These are phyloP conservation scores for Drosophila sproati DNA, from an alignment of 1,140 invertebrate species.

Conservation along the genomic window DNA sequence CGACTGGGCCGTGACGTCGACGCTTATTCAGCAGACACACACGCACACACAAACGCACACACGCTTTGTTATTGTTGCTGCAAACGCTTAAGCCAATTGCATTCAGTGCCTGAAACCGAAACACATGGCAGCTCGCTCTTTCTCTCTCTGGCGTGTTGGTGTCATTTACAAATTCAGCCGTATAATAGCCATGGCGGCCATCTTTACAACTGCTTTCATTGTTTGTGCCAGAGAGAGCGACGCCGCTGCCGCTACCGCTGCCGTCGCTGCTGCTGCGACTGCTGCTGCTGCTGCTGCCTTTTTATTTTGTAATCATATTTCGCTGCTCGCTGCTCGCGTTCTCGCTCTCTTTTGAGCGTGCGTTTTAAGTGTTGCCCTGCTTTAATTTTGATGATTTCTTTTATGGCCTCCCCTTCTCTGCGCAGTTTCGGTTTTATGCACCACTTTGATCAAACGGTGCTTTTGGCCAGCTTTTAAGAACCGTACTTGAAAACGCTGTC, in stretches of 20 bases:
- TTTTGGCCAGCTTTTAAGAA: slow-evolving; percentile 30
- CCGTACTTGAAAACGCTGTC: slow-evolving; percentile 12
- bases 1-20: slow-evolving; percentile 59
- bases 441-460: slow-evolving; percentile 45
- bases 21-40: slow-evolving; percentile 56
- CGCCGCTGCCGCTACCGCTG: neutral
- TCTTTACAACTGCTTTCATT: slow-evolving; percentile 71
- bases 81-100: slow-evolving; percentile 72
- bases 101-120: slow-evolving; percentile 65
- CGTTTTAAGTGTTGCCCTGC: slow-evolving; percentile 67
- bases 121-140: slow-evolving; percentile 40
- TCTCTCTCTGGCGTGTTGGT: slow-evolving; percentile 37
- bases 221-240: slow-evolving; percentile 40
- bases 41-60: neutral
- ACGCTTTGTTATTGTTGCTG: slow-evolving; percentile 58
- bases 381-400: slow-evolving; percentile 76
- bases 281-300: slow-evolving; percentile 33
- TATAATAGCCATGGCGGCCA: slow-evolving; percentile 72
- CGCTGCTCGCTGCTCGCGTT: slow-evolving; percentile 30
- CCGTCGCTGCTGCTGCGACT: slow-evolving; percentile 2
- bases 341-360: slow-evolving; percentile 40
- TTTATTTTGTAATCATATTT: slow-evolving; percentile 74
- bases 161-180: slow-evolving; percentile 70
- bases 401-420: slow-evolving; percentile 47
- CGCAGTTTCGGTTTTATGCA: slow-evolving; percentile 41